phyloP scores from a whole-genome alignment of 2,113 vertebrate genomes.

The Caretta caretta region DNA sequence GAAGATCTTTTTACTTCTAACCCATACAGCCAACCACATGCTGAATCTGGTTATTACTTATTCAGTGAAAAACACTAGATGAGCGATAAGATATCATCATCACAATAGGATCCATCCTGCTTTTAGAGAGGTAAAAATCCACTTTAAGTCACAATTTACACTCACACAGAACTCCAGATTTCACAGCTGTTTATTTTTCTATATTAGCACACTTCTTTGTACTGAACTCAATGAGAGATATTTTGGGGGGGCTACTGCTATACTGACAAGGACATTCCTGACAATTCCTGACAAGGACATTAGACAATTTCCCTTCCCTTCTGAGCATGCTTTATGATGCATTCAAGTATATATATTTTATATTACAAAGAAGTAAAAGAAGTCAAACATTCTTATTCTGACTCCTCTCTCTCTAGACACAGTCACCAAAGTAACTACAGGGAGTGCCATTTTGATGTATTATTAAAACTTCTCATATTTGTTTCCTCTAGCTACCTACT shows the following conservation, averaged over 20 bases:
- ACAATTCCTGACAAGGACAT: background rate
- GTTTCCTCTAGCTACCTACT: background rate
- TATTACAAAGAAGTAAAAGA: background rate
- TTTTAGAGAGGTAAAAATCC: background rate
- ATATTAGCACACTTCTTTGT: background rate
- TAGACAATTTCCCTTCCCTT: background rate
- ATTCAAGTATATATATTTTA: background rate
- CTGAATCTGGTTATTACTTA: background rate
- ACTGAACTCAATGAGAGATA: background rate
- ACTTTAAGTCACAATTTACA: background rate
- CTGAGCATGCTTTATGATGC: background rate
- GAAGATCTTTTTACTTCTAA: constrained; percentile 7
- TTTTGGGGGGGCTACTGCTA: background rate
- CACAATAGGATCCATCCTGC: background rate
- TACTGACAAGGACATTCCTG: background rate
- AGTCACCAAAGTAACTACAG: background rate
- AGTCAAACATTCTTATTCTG: background rate
- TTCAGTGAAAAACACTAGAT: background rate
- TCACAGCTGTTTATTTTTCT: background rate
- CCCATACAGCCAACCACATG: background rate
- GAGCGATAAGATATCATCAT: background rate
- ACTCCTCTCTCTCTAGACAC: background rate
- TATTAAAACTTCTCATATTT: background rate
- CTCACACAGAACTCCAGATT: background rate
- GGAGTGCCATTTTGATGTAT: background rate